These are phyloP conservation scores for Latrodectus elegans DNA, from an alignment of 2,888 invertebrate genomes.

Conservation along the genomic window DNA sequence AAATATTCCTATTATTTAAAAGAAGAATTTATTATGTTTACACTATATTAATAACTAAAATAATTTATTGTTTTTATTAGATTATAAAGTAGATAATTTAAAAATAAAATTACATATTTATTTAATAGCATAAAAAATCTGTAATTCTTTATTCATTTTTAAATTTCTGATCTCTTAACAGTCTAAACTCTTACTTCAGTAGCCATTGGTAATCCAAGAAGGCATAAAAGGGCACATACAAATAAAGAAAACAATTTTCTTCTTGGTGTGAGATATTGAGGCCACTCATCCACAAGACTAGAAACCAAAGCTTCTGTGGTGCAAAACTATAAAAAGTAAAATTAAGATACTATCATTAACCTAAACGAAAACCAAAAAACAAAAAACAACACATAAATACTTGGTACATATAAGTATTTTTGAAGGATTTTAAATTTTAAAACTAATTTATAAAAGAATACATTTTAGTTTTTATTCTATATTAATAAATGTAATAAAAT, in stretches of 20 bases:
- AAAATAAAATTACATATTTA: background rate
- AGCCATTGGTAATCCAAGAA: constrained; percentile 90
- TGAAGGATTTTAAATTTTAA: too few species aligned
- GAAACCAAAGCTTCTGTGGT: constrained; percentile 71
- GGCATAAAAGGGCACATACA: constrained; percentile 87
- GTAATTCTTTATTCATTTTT: background rate
- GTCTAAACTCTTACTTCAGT: constrained; percentile 78
- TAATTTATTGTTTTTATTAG: too few species aligned
- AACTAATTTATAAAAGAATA: too few species aligned
- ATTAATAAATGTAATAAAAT: too few species aligned
- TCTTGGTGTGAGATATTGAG: constrained; percentile 57
- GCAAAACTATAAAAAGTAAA: constrained; percentile 74
- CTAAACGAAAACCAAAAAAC: too few species aligned
- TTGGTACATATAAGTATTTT: too few species aligned
- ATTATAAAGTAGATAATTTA: background rate
- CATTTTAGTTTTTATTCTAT: too few species aligned
- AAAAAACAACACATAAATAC: too few species aligned
- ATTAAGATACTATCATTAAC: too few species aligned
- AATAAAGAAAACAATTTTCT: constrained; percentile 77
- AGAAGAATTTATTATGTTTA: too few species aligned
- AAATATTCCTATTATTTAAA: too few species aligned
- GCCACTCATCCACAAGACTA: constrained; percentile 71
- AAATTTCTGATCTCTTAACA: background rate
- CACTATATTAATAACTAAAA: too few species aligned
- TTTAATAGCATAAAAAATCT: background rate